A percentile compares a stretch with the other conserved stretches of the same genome.
These are phyloP conservation scores for Dryomyza anilis DNA, from an alignment of 2,888 invertebrate species.

Conservation along the genomic window DNA sequence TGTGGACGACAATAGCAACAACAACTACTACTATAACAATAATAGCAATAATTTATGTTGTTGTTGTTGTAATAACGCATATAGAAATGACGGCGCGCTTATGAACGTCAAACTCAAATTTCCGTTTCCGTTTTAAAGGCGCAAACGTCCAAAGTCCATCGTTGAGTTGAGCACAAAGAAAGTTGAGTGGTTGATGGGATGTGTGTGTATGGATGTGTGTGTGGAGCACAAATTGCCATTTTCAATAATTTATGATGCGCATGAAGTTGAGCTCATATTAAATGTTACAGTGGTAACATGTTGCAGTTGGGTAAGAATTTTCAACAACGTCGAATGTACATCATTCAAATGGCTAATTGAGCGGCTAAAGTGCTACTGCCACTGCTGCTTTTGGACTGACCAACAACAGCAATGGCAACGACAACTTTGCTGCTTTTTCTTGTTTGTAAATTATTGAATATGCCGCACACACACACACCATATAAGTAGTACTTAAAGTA, in stretches of 20 bases:
- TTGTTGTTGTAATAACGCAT: neutral
- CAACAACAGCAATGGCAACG: neutral
- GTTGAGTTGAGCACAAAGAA: neutral
- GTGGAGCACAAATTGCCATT: conserved; percentile 34
- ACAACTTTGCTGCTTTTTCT: neutral
- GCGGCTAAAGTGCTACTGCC: conserved; percentile 8
- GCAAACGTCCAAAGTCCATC: neutral
- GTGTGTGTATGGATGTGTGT: neutral
- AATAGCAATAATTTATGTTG: no score
- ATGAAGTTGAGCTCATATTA: conserved; percentile 30
- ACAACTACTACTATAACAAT: neutral
- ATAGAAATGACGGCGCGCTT: neutral
- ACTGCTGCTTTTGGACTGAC: neutral
- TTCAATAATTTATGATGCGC: conserved; percentile 37
- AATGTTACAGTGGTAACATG: conserved; percentile 9
- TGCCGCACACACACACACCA: no score
- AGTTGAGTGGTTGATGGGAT: neutral
- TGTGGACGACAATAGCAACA: neutral
- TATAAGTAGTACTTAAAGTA: neutral
- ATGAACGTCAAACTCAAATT: conserved; percentile 28
- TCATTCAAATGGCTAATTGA: conserved; percentile 23
- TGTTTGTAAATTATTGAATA: conserved; percentile 18
- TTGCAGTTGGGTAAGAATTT: no score
- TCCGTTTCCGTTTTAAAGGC: conserved; percentile 17
- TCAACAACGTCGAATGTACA: neutral